Evolutionary conservation across 2,797 vertebrate species (phyloP).

Genomic region (Acanthis flammea): DNA sequence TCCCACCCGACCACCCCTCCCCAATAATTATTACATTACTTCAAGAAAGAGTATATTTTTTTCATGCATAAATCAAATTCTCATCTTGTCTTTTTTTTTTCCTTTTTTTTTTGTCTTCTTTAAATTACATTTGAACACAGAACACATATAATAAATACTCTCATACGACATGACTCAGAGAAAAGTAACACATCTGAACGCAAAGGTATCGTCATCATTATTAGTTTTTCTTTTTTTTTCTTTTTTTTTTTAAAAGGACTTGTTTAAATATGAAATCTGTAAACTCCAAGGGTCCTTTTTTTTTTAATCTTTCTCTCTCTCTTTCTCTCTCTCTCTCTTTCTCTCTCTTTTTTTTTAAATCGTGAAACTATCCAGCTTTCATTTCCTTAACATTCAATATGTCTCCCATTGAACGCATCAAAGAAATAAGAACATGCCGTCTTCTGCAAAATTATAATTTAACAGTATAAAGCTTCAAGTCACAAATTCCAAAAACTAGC

Average conservation of each 20-base stretch:
- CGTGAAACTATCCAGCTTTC: slow-evolving; percentile 69
- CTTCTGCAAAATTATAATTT: slow-evolving; percentile 87
- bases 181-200: slow-evolving; percentile 72
- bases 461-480: slow-evolving; percentile 99
- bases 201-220: slow-evolving; percentile 59
- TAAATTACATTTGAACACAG: slow-evolving; percentile 94
- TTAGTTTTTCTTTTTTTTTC: slow-evolving; percentile 51
- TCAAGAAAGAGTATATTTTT: slow-evolving; percentile 93
- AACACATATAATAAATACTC: slow-evolving; percentile 90
- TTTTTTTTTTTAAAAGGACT: slow-evolving; percentile 70
- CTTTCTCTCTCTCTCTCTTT: not conserved
- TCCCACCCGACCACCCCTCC: slow-evolving; percentile 43
- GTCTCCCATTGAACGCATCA: slow-evolving; percentile 84
- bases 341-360: slow-evolving; percentile 66
- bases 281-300: slow-evolving; percentile 73
- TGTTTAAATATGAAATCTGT: slow-evolving; percentile 76
- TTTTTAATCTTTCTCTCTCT: slow-evolving; percentile 34
- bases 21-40: slow-evolving; percentile 85
- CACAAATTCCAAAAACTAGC: slow-evolving; percentile 99
- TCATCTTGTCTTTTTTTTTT: slow-evolving; percentile 70
- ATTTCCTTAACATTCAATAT: slow-evolving; percentile 91
- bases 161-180: slow-evolving; percentile 76
- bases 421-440: slow-evolving; percentile 77
- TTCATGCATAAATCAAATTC: slow-evolving; percentile 91
- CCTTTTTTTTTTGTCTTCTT: slow-evolving; percentile 73